phyloP scores from a whole-genome alignment of 2,797 vertebrate genomes.

The Callimico goeldii region DNA sequence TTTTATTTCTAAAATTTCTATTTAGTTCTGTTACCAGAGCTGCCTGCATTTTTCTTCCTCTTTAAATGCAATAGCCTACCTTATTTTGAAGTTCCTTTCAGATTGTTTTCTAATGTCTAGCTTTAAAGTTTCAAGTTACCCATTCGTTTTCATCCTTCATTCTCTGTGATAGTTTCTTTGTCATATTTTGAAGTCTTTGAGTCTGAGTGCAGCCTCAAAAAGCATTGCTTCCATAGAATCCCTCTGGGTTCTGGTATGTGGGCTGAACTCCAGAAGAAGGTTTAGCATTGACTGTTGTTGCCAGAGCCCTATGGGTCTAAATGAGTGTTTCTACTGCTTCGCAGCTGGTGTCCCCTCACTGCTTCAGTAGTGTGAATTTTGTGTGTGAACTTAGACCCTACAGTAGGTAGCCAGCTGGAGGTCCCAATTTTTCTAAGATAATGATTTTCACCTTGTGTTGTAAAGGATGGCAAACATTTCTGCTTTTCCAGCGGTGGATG shows the following conservation, averaged over 20 bases:
- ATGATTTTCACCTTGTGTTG: neutral
- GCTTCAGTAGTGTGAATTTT: neutral
- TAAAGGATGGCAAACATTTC: neutral
- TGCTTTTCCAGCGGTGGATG: neutral
- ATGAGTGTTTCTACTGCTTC: neutral
- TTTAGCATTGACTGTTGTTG: rapidly evolving
- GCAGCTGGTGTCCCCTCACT: neutral
- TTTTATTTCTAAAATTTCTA: neutral
- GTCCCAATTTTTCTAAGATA: neutral
- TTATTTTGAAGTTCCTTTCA: neutral
- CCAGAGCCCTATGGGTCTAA: rapidly evolving
- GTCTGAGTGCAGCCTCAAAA: neutral
- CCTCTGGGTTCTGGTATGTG: neutral
- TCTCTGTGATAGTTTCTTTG: neutral
- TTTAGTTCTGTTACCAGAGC: neutral
- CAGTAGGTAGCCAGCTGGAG: neutral
- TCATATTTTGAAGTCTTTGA: neutral
- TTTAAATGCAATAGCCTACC: neutral
- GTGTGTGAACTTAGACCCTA: neutral
- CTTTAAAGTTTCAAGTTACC: neutral
- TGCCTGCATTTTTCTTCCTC: neutral
- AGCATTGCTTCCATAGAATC: neutral
- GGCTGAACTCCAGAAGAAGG: neutral
- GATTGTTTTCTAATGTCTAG: neutral
- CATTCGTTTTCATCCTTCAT: neutral